Evolutionary conservation across 2,113 vertebrate genomes (phyloP).

Genomic region (Myotis yumanensis): DNA sequence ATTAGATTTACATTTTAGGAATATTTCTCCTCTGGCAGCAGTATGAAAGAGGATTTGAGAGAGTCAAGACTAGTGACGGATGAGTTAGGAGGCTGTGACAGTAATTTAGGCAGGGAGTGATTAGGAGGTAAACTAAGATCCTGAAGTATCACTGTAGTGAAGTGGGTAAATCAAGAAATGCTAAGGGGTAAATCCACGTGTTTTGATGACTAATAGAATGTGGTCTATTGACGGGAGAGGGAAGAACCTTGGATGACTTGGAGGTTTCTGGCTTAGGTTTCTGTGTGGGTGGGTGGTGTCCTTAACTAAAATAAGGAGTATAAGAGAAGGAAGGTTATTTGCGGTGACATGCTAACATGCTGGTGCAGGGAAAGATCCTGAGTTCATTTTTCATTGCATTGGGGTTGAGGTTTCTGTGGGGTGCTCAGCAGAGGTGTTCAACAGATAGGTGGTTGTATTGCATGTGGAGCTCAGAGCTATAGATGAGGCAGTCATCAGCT

Average conservation of each 20-base stretch:
- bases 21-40: background rate
- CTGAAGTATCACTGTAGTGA: background rate
- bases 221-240: background rate
- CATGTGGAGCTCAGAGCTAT: background rate
- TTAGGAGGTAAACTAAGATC: background rate
- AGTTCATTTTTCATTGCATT: background rate
- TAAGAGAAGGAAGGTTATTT: conserved; percentile 28
- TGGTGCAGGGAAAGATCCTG: background rate
- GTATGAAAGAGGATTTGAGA: background rate
- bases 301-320: conserved; percentile 7
- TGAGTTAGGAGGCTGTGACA: background rate
- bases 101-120: background rate
- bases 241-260: conserved; percentile 54
- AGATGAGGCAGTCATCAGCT: background rate
- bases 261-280: conserved; percentile 7
- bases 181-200: background rate
- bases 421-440: background rate
- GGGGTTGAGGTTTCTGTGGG: background rate
- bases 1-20: conserved; percentile 8
- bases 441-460: background rate
- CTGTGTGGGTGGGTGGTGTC: background rate
- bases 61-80: background rate
- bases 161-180: conserved; percentile 8
- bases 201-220: conserved; percentile 39
- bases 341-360: background rate